Conservation (phyloP, 2,888 invertebrate genomes). For the Emmelina monodactyla region DNA sequence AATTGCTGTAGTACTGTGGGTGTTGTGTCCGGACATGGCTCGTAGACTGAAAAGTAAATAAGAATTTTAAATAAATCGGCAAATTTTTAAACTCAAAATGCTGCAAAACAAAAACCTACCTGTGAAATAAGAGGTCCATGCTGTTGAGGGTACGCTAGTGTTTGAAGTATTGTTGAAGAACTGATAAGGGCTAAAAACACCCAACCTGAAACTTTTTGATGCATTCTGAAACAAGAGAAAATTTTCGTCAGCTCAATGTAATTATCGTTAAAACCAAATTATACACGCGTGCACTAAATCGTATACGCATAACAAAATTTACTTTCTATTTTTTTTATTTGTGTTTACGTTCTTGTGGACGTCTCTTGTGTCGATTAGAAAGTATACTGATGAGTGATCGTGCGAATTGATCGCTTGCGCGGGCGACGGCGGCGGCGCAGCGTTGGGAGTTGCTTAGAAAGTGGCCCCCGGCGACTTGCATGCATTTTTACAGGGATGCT, state of each 20-base stretch:
- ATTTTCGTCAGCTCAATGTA: neutral
- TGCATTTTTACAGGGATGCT: constrained; percentile 44
- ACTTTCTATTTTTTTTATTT: too few relatives aligned
- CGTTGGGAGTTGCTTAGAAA: constrained; percentile 54
- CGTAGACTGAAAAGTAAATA: constrained; percentile 38
- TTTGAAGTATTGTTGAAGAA: constrained; percentile 71
- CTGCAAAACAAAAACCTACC: constrained; percentile 23
- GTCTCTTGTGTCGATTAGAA: constrained; percentile 48
- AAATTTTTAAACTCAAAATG: neutral
- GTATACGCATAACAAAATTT: too few relatives aligned
- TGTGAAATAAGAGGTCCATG: constrained; percentile 50
- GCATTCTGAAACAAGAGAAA: constrained; percentile 51
- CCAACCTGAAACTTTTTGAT: constrained; percentile 73
- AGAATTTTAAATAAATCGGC: too few relatives aligned
- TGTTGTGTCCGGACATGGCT: constrained; percentile 55
- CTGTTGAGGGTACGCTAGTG: constrained; percentile 70
- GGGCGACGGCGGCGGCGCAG: too few relatives aligned
- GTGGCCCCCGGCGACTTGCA: constrained; percentile 35
- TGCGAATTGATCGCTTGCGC: constrained; percentile 53
- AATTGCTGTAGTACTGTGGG: constrained; percentile 56
- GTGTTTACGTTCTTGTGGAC: constrained; percentile 30
- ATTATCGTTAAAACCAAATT: too few relatives aligned
- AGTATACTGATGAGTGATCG: constrained; percentile 60
- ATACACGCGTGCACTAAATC: too few relatives aligned
- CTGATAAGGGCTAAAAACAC: constrained; percentile 74